A percentile compares a stretch with the other conserved stretches of the same genome.
phyloP scores from a whole-genome alignment of 2,888 invertebrate genomes.

The Perizoma flavofasciatum region DNA sequence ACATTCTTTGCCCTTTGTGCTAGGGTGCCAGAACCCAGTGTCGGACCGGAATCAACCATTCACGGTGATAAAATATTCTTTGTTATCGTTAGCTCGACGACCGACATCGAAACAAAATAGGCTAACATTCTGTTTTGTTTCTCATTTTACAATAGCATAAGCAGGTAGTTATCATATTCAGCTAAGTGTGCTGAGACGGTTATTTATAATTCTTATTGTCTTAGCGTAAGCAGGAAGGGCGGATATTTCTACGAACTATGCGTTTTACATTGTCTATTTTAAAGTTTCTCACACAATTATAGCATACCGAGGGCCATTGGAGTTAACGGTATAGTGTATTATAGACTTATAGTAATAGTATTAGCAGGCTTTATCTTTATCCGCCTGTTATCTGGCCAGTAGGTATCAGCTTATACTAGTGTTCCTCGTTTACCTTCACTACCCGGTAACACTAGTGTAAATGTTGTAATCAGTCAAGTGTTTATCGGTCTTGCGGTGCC shows the following conservation, averaged over 20 bases:
- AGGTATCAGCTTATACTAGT: not conserved
- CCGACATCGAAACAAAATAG: constrained; percentile 1
- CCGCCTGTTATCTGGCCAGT: constrained; percentile 9
- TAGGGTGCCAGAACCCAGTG: constrained; percentile 27
- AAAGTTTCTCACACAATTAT: constrained; percentile 11
- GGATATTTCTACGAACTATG: constrained; percentile 7
- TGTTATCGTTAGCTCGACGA: constrained; percentile 2
- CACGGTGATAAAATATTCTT: constrained; percentile 21
- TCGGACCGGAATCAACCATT: constrained; percentile 37
- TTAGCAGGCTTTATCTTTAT: constrained; percentile 9
- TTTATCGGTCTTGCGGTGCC: too few species aligned
- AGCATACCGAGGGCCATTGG: not conserved
- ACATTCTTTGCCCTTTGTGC: constrained; percentile 47
- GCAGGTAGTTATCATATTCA: constrained; percentile 7
- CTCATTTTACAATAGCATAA: not conserved
- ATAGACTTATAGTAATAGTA: constrained; percentile 13
- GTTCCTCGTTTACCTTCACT: too few species aligned
- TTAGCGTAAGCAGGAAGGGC: constrained; percentile 6
- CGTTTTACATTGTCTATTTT: constrained; percentile 4
- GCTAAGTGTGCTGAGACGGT: constrained; percentile 3
- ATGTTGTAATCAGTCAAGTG: too few species aligned
- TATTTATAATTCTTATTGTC: constrained; percentile 17
- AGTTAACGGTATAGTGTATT: constrained; percentile 2
- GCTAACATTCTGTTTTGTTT: constrained; percentile 6
- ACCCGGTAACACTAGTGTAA: too few species aligned